These are phyloP conservation scores for Alectoris magna DNA, from an alignment of 2,797 vertebrate genomes.

Conservation along the genomic window DNA sequence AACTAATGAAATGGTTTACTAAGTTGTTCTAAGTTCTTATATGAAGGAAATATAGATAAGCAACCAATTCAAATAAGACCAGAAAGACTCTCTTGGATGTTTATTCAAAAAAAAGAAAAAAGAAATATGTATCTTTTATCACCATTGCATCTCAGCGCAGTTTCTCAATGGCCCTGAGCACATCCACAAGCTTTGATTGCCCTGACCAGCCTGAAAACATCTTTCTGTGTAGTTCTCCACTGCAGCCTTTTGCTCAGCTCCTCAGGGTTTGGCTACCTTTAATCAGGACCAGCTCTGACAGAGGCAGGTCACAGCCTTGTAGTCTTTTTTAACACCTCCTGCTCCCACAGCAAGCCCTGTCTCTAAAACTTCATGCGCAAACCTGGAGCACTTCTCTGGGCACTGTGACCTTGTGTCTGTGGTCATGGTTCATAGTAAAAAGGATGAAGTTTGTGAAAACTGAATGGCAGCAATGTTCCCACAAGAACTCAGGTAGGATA, in stretches of 20 bases:
- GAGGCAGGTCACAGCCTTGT: neutral
- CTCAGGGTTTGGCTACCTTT: neutral
- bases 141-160: neutral
- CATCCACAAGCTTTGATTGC: neutral
- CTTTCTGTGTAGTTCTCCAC: neutral
- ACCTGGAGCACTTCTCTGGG: neutral
- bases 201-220: neutral
- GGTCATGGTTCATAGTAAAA: neutral
- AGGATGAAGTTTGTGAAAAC: neutral
- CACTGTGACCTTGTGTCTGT: neutral
- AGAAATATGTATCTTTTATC: neutral
- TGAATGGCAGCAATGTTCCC: accelerated
- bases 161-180: neutral
- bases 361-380: neutral
- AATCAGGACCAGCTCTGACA: neutral
- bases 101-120: neutral
- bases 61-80: neutral
- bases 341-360: neutral
- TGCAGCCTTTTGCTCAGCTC: neutral
- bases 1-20: neutral
- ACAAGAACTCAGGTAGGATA: neutral
- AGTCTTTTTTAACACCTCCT: neutral
- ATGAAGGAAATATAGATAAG: neutral
- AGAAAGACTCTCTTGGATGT: neutral
- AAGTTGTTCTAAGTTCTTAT: neutral